Percentiles rank a stretch among this genome's conserved stretches.
phyloP scores from a whole-genome alignment of 1,140 invertebrate genomes.

The Propsilocerus akamusi region DNA sequence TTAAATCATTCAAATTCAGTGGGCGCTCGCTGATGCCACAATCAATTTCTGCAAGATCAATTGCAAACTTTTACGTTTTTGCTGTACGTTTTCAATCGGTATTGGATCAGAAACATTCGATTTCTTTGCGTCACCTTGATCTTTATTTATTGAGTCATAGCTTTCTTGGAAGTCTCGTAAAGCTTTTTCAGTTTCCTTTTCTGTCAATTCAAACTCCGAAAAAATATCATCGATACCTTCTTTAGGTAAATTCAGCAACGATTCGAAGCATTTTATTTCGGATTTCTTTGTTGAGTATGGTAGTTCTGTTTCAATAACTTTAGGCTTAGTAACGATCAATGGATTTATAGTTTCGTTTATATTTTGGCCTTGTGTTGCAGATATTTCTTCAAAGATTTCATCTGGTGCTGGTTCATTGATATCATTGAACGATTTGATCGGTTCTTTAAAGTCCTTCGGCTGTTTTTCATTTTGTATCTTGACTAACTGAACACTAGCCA shows the following conservation, averaged over 20 bases:
- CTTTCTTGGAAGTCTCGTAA: neutral
- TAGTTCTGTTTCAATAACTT: no score
- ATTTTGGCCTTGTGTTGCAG: no score
- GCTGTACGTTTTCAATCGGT: neutral
- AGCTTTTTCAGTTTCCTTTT: neutral
- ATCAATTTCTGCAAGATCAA: neutral
- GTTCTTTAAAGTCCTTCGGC: no score
- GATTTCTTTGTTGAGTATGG: no score
- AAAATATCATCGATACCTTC: neutral
- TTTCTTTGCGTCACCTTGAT: neutral
- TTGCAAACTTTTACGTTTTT: neutral
- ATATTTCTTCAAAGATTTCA: no score
- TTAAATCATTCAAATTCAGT: neutral
- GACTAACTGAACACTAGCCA: neutral
- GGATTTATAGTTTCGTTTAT: no score
- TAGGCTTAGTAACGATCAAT: no score
- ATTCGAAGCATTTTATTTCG: no score
- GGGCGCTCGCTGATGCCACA: neutral
- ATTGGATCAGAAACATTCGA: neutral
- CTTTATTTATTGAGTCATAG: neutral
- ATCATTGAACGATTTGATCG: no score
- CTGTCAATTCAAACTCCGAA: neutral
- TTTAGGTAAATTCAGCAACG: no score
- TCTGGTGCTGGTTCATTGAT: no score
- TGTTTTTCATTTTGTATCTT: neutral